Evolutionary conservation across 2,888 invertebrate species (phyloP), one percentile per base, ranked within the genome.

Genomic region (Mimas tiliae): DNA sequence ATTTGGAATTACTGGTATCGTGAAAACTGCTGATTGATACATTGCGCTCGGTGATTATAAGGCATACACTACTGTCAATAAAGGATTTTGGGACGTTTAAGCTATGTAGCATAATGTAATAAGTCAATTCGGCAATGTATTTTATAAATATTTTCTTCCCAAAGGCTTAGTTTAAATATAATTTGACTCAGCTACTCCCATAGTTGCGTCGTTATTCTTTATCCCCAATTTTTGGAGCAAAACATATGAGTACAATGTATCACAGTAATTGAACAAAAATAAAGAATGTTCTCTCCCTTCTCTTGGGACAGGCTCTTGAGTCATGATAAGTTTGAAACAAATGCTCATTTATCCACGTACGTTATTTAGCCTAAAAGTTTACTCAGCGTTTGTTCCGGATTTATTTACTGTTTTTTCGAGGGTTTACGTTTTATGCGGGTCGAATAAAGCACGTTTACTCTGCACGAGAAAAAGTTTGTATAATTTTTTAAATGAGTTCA

Each of bases 341-440:
- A 58, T 58, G 19, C 58, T 42, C 58, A 58, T 38, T 58, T 42
- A 42, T 58, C 19, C 42, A 58, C 38, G 12, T 58, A 58, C 58
- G 58, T 58, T 58, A 58, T 42, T 58, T 58, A 19, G 19, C 38
- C 19, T 42, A 58, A 58, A 33, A 58, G 58, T 42, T 58, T 58
- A 58, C 7, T 58, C 58, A 42, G 42, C 38, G 6, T 58, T 58
- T 58, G 58, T 42, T 58, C 12, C 12, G 58, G 42, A 58, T 58
- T 58, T 58, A 42, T 42, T 58, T 58, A 19, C 19, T 42, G 58
- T 58, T 58, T 58, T 38, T 58, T 42, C 19, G 42, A 58, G 58
- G 58, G 58, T 38, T 42, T 58, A 58, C 58, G 42, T 19, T 58
- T 42, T 58, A 58, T 58, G 58, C 58, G 58, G 58, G 58, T 16